Evolutionary conservation across 2,888 invertebrate species (phyloP), one percentile per base, ranked within the genome.

Genomic region (Agonopterix alstromeriana): DNA sequence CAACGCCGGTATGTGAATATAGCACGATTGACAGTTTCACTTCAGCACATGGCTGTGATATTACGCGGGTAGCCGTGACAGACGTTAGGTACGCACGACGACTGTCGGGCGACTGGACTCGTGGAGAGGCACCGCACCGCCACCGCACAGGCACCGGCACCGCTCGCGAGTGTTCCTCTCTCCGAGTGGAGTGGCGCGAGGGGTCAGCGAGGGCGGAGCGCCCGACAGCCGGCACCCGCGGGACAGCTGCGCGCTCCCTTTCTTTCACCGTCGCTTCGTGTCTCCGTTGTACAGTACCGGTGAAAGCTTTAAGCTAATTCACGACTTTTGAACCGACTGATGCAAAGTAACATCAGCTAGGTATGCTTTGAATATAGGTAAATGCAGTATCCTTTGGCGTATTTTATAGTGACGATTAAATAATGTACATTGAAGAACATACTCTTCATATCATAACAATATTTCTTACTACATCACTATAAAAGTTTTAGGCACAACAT

Each of bases 11-110:
- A 72, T 79, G 73, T 74, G 77, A 78, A 75, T 77, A 73, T 81
- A 79, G 81, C 82, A 83, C 87, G 83, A 83, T 83, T 87, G 87
- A 86, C 86, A 85, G 86, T 82, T 86, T 82, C 85, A 86, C 86
- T 84, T 87, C 86, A 87, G 84, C 88, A 81, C 88, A 88, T 87
- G 87, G 84, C 81, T 82, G 70, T 61, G 57, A 60, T 66, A 70
- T 77, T 72, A 70, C 74, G 76, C 70, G 65, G 66, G 63, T 54
- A 64, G 61, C 63, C 71, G 67, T 68, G 62, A 81, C 74, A 60
- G 66, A 75, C 83, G 85, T 80, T 57, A 75, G 61, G 58, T 63
- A 60, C 75, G 75, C 67, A 77, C 80, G 73, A 71, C 80, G 73
- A 64, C 68, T 73, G 82, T 76, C 79, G 81, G 74, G 74, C 85